Evolutionary conservation across 2,113 vertebrate species (phyloP).

Genomic region (Seriola dumerili): DNA sequence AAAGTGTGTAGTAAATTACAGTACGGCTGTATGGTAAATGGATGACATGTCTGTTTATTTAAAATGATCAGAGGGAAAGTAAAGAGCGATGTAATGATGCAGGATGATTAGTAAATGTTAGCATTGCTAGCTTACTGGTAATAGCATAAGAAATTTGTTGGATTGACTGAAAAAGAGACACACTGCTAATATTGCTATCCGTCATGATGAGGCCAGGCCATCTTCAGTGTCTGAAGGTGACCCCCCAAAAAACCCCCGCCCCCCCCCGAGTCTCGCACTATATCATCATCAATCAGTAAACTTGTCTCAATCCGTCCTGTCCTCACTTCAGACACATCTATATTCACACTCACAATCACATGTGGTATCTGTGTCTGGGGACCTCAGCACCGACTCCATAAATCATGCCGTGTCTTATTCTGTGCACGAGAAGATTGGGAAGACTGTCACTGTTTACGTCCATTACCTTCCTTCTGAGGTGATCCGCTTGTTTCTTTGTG

Average conservation of each 20-base stretch:
- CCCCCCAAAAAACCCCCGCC: too few species aligned
- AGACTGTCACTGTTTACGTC: neutral
- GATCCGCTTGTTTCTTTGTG: constrained; percentile 37
- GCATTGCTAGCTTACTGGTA: neutral
- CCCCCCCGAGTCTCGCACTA: neutral
- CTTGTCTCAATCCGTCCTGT: neutral
- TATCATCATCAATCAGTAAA: constrained; percentile 20
- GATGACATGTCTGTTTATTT: too few species aligned
- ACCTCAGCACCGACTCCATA: constrained; percentile 1
- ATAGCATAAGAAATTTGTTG: neutral
- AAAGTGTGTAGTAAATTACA: neutral
- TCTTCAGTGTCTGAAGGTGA: neutral
- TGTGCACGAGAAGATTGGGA: neutral
- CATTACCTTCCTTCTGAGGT: neutral
- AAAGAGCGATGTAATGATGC: too few species aligned
- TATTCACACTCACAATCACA: neutral
- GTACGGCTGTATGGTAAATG: too few species aligned
- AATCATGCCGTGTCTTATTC: neutral
- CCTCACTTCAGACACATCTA: neutral
- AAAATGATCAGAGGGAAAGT: too few species aligned
- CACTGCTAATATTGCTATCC: neutral
- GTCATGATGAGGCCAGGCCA: neutral
- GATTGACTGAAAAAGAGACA: neutral
- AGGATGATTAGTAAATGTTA: neutral
- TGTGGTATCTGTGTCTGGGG: constrained; percentile 10